These are phyloP conservation scores for Charadrius vociferus DNA, from an alignment of 2,113 vertebrate genomes.

Conservation along the genomic window DNA sequence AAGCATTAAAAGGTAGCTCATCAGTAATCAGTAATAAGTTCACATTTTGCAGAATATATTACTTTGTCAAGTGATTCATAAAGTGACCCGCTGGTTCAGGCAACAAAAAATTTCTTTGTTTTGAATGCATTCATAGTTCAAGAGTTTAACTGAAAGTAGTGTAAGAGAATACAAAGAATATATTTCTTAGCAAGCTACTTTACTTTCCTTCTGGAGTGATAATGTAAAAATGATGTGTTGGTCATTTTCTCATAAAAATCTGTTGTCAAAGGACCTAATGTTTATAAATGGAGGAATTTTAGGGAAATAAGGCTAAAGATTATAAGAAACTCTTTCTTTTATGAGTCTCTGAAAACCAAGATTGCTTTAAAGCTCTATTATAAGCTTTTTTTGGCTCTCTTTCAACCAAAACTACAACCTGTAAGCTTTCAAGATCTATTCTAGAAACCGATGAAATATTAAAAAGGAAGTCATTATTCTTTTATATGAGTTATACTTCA, in stretches of 20 bases:
- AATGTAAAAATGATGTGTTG: not conserved
- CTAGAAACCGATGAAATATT: not conserved
- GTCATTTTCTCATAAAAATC: not conserved
- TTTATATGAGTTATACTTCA: not conserved
- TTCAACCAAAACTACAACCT: not conserved
- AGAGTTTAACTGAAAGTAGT: not conserved
- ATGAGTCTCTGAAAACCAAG: not conserved
- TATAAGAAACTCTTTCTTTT: not conserved
- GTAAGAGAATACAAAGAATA: not conserved
- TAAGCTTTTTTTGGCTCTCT: not conserved
- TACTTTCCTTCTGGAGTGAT: not conserved
- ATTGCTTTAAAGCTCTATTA: not conserved
- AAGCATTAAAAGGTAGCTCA: not conserved
- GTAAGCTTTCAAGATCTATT: not conserved
- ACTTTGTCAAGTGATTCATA: not conserved
- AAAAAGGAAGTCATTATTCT: constrained; percentile 10
- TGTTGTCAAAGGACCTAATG: not conserved
- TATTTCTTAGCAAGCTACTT: not conserved
- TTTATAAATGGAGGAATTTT: not conserved
- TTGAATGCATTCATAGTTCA: not conserved
- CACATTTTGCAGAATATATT: not conserved
- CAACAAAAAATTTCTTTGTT: not conserved
- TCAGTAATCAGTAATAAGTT: not conserved
- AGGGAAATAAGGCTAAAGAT: not conserved
- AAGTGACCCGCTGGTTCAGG: not conserved